Evolutionary conservation across 1,140 invertebrate species (phyloP).

Genomic region (Papilio glaucus): DNA sequence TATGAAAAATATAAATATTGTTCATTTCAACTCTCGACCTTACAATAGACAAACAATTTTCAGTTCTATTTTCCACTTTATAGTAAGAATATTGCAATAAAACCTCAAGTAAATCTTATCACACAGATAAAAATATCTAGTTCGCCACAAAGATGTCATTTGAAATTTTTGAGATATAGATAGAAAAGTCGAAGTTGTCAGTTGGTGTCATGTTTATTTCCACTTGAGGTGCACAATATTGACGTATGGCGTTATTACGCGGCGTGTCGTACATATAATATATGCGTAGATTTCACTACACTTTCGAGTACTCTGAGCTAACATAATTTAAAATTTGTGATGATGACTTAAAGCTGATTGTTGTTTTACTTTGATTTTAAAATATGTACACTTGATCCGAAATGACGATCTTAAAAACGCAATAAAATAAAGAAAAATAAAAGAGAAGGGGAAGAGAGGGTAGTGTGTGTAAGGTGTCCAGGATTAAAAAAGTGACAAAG

Average conservation of each 20-base stretch:
- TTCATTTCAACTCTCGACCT: background rate
- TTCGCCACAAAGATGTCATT: background rate
- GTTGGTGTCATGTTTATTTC: conserved; percentile 45
- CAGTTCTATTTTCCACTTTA: background rate
- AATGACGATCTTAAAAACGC: too few species aligned
- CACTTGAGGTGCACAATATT: conserved; percentile 55
- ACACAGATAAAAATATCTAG: background rate
- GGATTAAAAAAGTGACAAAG: too few species aligned
- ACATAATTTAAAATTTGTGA: background rate
- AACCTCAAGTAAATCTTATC: background rate
- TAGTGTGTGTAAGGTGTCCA: too few species aligned
- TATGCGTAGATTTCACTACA: conserved; percentile 39
- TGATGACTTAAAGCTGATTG: background rate
- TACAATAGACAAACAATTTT: background rate
- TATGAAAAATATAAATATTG: background rate
- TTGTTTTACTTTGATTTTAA: too few species aligned
- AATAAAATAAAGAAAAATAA: too few species aligned
- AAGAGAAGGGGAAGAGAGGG: too few species aligned
- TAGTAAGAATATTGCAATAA: background rate
- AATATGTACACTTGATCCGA: too few species aligned
- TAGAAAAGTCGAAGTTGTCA: conserved; percentile 45
- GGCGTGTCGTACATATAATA: conserved; percentile 38
- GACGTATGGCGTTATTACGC: conserved; percentile 51
- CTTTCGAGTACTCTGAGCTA: conserved; percentile 33
- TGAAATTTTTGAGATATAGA: conserved; percentile 37